These are phyloP conservation scores for Macrobrachium nipponense DNA, from an alignment of 1,140 invertebrate genomes.

Conservation along the genomic window DNA sequence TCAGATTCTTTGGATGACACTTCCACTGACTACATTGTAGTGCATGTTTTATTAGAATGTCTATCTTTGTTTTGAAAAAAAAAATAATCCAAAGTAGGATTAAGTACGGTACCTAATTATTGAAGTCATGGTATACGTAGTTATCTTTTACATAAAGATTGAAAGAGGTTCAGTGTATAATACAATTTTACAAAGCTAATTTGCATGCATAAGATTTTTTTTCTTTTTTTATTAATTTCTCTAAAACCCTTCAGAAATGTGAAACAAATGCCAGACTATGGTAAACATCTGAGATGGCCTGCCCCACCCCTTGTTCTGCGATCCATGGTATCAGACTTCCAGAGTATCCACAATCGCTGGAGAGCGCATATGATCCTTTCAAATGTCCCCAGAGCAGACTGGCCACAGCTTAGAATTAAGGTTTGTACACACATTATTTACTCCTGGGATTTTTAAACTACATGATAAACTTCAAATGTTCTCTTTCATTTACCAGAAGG, in stretches of 20 bases:
- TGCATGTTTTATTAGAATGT: no score
- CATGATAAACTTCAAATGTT: no score
- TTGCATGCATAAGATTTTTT: background rate
- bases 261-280: conserved; percentile 76
- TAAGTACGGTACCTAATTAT: background rate
- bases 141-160: no score
- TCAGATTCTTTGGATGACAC: no score
- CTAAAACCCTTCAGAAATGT: conserved; percentile 68
- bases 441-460: no score
- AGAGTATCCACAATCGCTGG: conserved; percentile 82
- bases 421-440: conserved; percentile 66
- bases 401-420: conserved; percentile 86
- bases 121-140: no score
- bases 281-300: conserved; percentile 86
- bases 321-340: conserved; percentile 73
- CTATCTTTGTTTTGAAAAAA: background rate
- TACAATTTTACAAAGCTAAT: background rate
- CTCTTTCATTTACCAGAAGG: no score
- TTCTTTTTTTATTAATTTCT: background rate
- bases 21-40: no score
- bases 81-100: background rate
- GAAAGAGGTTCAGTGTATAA: background rate
- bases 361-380: conserved; percentile 87
- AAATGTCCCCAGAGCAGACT: conserved; percentile 83
- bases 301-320: conserved; percentile 77